A percentile compares a stretch with the other conserved stretches of the same genome.
Evolutionary conservation across 1,140 invertebrate genomes (phyloP).

Genomic region (Drosophila aff.): DNA sequence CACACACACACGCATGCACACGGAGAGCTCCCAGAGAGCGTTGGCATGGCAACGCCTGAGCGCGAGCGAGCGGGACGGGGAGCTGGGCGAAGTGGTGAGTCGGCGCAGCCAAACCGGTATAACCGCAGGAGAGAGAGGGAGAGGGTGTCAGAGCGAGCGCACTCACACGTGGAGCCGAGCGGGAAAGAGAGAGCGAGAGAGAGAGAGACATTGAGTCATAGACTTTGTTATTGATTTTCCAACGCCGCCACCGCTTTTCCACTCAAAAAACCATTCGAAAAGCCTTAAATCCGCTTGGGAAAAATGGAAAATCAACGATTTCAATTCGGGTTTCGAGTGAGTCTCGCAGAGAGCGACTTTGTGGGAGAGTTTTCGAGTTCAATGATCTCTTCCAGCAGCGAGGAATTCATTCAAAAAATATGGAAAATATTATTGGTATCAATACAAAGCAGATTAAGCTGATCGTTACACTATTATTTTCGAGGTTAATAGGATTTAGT

Average conservation of each 20-base stretch:
- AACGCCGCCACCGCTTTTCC: conserved; percentile 44
- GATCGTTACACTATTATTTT: neutral
- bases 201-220: conserved; percentile 51
- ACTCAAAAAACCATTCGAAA: conserved; percentile 56
- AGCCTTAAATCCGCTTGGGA: conserved; percentile 46
- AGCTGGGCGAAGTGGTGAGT: conserved; percentile 61
- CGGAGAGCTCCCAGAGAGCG: conserved; percentile 34
- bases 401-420: conserved; percentile 2
- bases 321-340: conserved; percentile 37
- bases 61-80: conserved; percentile 15
- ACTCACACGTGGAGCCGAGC: conserved; percentile 19
- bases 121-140: conserved; percentile 1
- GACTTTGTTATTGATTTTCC: conserved; percentile 76
- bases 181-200: conserved; percentile 1
- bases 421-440: neutral
- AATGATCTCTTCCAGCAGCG: conserved; percentile 22
- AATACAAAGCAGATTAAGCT: neutral
- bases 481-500: neutral
- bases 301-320: conserved; percentile 25
- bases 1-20: neutral
- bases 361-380: conserved; percentile 35
- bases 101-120: conserved; percentile 76
- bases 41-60: conserved; percentile 66
- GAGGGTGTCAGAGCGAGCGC: conserved; percentile 3
- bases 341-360: conserved; percentile 17